phyloP scores from a whole-genome alignment of 2,888 invertebrate genomes.

The Drosophila limbata region DNA sequence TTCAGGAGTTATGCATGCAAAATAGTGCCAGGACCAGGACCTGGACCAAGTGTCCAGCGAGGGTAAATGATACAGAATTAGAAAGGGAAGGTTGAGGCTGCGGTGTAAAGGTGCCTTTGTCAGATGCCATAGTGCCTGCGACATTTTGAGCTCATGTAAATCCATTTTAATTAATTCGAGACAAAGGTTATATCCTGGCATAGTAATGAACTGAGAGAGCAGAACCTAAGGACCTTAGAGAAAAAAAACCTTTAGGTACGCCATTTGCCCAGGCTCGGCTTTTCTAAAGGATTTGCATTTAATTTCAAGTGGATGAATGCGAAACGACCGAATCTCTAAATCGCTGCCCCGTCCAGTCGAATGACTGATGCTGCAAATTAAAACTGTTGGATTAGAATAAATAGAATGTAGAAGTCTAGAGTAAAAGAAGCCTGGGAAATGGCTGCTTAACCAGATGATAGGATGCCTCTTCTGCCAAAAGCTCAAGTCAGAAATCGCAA shows the following conservation, averaged over 20 bases:
- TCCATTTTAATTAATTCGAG: constrained; percentile 83
- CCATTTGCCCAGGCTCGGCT: constrained; percentile 46
- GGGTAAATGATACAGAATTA: background rate
- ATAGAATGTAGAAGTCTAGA: constrained; percentile 54
- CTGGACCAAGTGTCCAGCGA: constrained; percentile 39
- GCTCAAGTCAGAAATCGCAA: constrained; percentile 64
- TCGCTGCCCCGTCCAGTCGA: constrained; percentile 28
- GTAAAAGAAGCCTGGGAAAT: constrained; percentile 9
- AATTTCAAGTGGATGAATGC: constrained; percentile 78
- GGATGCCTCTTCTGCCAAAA: constrained; percentile 15
- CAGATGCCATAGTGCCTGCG: constrained; percentile 49
- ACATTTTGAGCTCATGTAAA: constrained; percentile 82
- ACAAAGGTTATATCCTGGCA: constrained; percentile 80
- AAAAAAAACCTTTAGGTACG: constrained; percentile 50
- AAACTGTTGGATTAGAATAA: constrained; percentile 77
- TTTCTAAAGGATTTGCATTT: constrained; percentile 79
- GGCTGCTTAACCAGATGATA: constrained; percentile 32
- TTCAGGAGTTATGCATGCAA: constrained; percentile 63
- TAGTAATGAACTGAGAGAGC: constrained; percentile 71
- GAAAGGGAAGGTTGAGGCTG: constrained; percentile 29
- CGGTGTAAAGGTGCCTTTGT: constrained; percentile 74
- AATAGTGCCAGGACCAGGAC: constrained; percentile 55
- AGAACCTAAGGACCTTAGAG: constrained; percentile 7
- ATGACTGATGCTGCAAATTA: constrained; percentile 74
- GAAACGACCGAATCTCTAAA: constrained; percentile 43